A percentile compares a stretch with the other conserved stretches of the same genome.
Evolutionary conservation across 2,113 vertebrate genomes (phyloP).

Genomic region (Trematomus loennbergii): DNA sequence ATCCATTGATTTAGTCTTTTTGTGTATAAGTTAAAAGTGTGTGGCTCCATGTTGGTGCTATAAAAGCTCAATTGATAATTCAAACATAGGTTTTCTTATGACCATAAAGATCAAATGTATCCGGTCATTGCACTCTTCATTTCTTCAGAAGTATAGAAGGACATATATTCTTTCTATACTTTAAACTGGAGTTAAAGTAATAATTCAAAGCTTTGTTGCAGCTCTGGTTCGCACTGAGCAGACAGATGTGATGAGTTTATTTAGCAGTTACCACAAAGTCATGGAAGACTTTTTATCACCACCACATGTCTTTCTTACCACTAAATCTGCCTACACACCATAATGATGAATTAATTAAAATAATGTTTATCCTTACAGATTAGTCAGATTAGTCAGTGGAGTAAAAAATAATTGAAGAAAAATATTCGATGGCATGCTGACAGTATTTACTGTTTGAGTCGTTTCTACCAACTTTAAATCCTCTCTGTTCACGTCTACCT

Average conservation of each 20-base stretch:
- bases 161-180: not conserved
- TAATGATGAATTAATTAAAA: slow-evolving; percentile 34
- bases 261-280: slow-evolving; percentile 32
- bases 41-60: no score
- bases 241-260: slow-evolving; percentile 35
- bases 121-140: not conserved
- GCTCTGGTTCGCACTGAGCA: slow-evolving; percentile 15
- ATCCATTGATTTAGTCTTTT: no score
- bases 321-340: slow-evolving; percentile 31
- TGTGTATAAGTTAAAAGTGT: no score
- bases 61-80: no score
- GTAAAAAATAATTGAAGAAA: slow-evolving; percentile 15
- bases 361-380: slow-evolving; percentile 37
- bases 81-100: no score
- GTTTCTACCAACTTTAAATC: slow-evolving; percentile 26
- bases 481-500: not conserved
- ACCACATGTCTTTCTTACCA: slow-evolving; percentile 3
- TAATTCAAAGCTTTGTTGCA: not conserved
- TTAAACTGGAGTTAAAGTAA: not conserved
- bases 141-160: no score
- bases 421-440: slow-evolving; percentile 1
- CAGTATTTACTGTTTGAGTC: slow-evolving; percentile 11
- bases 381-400: slow-evolving; percentile 23
- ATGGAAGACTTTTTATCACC: slow-evolving; percentile 26
- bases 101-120: not conserved